Percentiles rank a stretch among this genome's conserved stretches.
These are phyloP conservation scores for Danionella dracula DNA, from an alignment of 2,797 vertebrate species.

Conservation along the genomic window DNA sequence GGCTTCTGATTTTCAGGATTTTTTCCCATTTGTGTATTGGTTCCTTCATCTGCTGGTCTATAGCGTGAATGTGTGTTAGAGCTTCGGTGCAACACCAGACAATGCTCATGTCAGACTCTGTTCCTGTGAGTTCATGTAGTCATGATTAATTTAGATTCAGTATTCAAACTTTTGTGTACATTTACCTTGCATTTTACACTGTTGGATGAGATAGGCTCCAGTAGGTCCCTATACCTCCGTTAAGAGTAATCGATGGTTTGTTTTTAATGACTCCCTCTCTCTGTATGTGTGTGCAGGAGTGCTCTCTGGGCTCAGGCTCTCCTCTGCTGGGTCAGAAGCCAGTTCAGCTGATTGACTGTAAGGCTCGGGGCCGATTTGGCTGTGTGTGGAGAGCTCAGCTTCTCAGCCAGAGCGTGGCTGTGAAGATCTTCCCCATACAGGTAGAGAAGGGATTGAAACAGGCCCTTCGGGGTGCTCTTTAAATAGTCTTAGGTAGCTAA, in stretches of 20 bases:
- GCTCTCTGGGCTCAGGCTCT: slow-evolving; percentile 85
- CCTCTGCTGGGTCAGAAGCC: slow-evolving; percentile 89
- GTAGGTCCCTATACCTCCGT: no score
- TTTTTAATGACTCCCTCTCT: neutral
- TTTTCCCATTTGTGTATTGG: slow-evolving; percentile 24
- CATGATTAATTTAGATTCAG: no score
- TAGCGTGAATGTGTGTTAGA: slow-evolving; percentile 60
- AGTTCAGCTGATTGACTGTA: slow-evolving; percentile 89
- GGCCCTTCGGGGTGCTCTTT: no score
- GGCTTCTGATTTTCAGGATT: neutral
- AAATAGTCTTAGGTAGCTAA: no score
- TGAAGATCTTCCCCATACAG: slow-evolving; percentile 98
- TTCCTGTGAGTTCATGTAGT: slow-evolving; percentile 42
- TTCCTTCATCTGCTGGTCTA: slow-evolving; percentile 35
- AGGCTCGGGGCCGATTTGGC: slow-evolving; percentile 92
- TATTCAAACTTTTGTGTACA: no score
- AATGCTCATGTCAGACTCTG: neutral
- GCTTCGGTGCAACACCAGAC: neutral
- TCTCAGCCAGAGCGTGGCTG: slow-evolving; percentile 87
- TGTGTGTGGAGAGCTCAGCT: slow-evolving; percentile 98
- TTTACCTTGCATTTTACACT: no score
- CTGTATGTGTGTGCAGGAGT: slow-evolving; percentile 78
- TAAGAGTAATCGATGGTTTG: neutral
- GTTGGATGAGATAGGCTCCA: no score
- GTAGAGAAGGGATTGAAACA: no score